A percentile compares a stretch with the other conserved stretches of the same genome.
phyloP scores from a whole-genome alignment of 2,888 invertebrate genomes.

The Parasteatoda lunata region DNA sequence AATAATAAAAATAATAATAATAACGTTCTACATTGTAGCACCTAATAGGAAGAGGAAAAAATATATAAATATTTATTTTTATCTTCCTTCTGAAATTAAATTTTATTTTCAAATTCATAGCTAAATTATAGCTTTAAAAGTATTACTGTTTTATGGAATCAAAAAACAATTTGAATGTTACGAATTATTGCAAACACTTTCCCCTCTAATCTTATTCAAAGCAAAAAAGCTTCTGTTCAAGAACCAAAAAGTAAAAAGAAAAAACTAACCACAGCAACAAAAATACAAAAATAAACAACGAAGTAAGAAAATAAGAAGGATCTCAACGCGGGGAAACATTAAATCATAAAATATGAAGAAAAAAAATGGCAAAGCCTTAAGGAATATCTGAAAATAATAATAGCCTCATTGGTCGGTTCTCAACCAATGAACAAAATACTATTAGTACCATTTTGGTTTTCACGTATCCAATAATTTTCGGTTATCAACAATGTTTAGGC shows the following conservation, averaged over 20 bases:
- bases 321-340: not conserved
- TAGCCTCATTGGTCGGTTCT: slow-evolving; percentile 20
- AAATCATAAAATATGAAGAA: not conserved
- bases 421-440: slow-evolving; percentile 32
- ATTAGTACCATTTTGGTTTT: slow-evolving; percentile 52
- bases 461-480: slow-evolving; percentile 60
- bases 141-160: no score
- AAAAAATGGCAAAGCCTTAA: slow-evolving; percentile 16
- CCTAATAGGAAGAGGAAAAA: no score
- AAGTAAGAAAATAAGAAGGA: not conserved
- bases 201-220: not conserved
- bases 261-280: not conserved
- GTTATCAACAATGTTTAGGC: slow-evolving; percentile 51
- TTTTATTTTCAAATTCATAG: no score
- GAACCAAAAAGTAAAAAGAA: not conserved
- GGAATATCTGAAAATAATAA: slow-evolving; percentile 31
- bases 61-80: no score
- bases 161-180: no score
- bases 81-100: no score
- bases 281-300: not conserved
- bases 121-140: no score
- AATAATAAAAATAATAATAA: no score
- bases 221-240: not conserved
- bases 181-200: not conserved
- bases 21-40: no score